phyloP scores from a whole-genome alignment of 2,113 vertebrate species.

The Austrofundulus limnaeus region DNA sequence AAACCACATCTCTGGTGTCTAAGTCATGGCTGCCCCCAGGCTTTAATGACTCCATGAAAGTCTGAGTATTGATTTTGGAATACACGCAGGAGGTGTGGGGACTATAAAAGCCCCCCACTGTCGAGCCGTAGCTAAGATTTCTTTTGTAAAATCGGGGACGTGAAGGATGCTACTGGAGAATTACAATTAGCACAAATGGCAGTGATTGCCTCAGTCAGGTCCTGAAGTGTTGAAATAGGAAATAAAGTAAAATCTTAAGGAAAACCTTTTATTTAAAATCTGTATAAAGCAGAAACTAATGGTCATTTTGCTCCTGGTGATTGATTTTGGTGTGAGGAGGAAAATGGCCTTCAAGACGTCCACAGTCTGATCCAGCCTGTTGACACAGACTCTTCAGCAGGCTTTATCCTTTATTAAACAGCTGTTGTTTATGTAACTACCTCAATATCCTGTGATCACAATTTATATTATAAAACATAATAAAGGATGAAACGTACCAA shows the following conservation, averaged over 20 bases:
- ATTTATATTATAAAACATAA: too few species aligned
- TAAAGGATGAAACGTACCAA: too few species aligned
- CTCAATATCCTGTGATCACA: too few species aligned
- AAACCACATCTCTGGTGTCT: not conserved
- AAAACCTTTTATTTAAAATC: not conserved
- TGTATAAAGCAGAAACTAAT: not conserved
- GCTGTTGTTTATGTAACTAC: not conserved
- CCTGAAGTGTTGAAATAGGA: not conserved
- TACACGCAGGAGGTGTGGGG: not conserved
- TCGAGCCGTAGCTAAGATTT: not conserved
- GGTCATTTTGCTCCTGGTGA: not conserved
- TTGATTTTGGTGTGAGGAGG: not conserved
- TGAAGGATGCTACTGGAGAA: not conserved
- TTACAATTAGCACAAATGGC: not conserved
- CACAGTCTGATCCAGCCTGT: not conserved
- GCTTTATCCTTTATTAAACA: not conserved
- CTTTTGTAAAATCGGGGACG: not conserved
- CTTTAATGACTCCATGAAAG: slow-evolving; percentile 4
- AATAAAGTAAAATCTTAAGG: not conserved
- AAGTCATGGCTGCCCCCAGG: not conserved
- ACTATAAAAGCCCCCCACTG: not conserved
- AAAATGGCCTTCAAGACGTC: not conserved
- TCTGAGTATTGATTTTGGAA: slow-evolving; percentile 4
- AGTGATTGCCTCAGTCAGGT: not conserved
- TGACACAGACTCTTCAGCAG: not conserved